Base-by-base conservation (phyloP, 2,888 invertebrate species). In the Sminthurinus aureus region DNA sequence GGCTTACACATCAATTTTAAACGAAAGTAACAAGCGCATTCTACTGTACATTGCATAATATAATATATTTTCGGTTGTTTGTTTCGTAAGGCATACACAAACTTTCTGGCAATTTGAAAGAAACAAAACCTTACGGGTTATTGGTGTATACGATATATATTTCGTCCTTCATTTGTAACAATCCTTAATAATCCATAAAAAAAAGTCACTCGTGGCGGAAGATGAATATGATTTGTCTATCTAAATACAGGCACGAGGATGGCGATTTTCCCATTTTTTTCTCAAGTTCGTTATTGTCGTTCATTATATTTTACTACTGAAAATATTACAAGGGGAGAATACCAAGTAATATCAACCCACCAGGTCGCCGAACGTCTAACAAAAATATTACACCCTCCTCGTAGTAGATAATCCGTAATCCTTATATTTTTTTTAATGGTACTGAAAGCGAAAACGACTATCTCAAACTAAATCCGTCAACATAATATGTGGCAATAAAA, bases 241-340 rank as follows among this genome's bases (percentile, higher is more conserved):
- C 20, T 73, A 12, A 78, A 78, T 38, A 38, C n/a, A n/a, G 3
- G 18, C 69, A 64, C 58, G 22, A 15, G 77, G 52, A 58, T 24
- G 15, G 51, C 69, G 3, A 51, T 22, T 38, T 0, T 13, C 66
- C 52, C 26, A 22, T 26, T 79, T 51, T 69, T 18, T n/a, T 73
- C 71, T 80, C 80, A 51, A 71, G 71, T 80, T 52, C 71, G 24
- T 66, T 66, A 64, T 78, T 58, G 38, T 69, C 69, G 69, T 71
- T 80, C 80, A 80, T 80, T 80, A 80, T 80, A 80, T 24, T 78
- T 78, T 38, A 66, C 66, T 78, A 73, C 50, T 80, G 80, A 80
- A 71, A 80, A 80, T 80, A 71, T 52, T 15, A 71, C n/a, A 71
- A 73, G 71, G 71, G 52, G 51, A 71, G 71, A 73, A 80, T 71